phyloP scores from a whole-genome alignment of 2,797 vertebrate genomes.

The Mus spretus region DNA sequence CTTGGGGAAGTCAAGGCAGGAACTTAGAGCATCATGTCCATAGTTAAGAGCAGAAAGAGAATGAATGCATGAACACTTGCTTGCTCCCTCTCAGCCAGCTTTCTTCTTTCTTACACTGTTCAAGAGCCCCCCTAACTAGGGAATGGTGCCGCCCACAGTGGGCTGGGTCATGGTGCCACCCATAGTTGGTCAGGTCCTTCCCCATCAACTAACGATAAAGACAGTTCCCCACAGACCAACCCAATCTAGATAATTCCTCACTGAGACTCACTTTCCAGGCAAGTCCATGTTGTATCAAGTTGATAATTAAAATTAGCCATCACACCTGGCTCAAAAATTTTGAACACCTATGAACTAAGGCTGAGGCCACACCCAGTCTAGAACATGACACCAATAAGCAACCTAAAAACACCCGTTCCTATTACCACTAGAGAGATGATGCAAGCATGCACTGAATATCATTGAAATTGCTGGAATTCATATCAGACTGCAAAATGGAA shows the following conservation, averaged over 20 bases:
- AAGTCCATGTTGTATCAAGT: neutral
- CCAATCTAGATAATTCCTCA: neutral
- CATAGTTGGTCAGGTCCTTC: neutral
- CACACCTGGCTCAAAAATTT: neutral
- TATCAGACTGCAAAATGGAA: neutral
- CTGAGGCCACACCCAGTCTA: neutral
- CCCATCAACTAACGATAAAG: neutral
- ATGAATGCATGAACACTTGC: neutral
- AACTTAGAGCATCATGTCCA: neutral
- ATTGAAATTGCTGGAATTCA: neutral
- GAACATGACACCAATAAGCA: neutral
- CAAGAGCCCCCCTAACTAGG: neutral
- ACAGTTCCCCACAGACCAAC: neutral
- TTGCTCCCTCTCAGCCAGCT: neutral
- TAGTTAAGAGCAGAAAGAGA: neutral
- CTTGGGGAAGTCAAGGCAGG: neutral
- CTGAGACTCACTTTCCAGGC: neutral
- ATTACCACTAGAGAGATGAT: accelerated
- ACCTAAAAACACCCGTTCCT: neutral
- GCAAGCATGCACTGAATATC: neutral
- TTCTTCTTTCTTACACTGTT: neutral
- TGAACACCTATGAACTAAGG: neutral
- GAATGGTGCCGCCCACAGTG: neutral
- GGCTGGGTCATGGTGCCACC: neutral
- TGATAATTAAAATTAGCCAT: neutral